Percentiles rank a stretch among this genome's conserved stretches.
These are phyloP conservation scores for Rapana venosa DNA, from an alignment of 2,888 invertebrate species.

Conservation along the genomic window DNA sequence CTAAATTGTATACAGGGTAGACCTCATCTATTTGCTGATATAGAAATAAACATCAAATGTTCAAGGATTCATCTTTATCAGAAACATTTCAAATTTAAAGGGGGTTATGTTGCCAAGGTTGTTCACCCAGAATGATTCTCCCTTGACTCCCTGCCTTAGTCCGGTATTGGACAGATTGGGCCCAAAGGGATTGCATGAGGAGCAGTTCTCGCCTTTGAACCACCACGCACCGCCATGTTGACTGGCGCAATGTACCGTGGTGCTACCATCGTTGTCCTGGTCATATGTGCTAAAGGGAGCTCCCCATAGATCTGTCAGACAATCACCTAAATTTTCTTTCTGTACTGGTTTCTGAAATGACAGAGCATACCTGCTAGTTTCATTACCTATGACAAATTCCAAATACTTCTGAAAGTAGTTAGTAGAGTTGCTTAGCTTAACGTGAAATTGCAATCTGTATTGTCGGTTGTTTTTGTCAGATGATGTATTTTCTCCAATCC, in stretches of 20 bases:
- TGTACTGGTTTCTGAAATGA: background rate
- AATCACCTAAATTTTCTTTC: background rate
- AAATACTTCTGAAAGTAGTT: background rate
- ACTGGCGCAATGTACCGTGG: constrained; percentile 12
- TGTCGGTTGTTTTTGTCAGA: constrained; percentile 16
- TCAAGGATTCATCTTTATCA: background rate
- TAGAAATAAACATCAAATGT: background rate
- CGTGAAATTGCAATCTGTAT: background rate
- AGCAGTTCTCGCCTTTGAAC: constrained; percentile 35
- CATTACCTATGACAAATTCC: background rate
- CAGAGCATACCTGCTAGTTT: background rate
- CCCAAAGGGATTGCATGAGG: constrained; percentile 29
- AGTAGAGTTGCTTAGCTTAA: background rate
- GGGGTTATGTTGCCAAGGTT: background rate
- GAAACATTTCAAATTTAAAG: background rate
- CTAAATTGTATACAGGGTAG: background rate
- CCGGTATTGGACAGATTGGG: background rate
- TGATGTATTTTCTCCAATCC: constrained; percentile 43
- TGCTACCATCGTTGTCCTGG: constrained; percentile 19
- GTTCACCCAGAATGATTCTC: constrained; percentile 23
- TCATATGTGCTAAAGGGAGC: constrained; percentile 30
- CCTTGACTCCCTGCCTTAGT: background rate
- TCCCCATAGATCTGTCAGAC: constrained; percentile 14
- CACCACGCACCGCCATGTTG: constrained; percentile 38
- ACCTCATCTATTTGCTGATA: background rate